Percentiles rank a stretch among this genome's conserved stretches.
phyloP scores from a whole-genome alignment of 2,797 vertebrate species.

The Ibycter americanus region DNA sequence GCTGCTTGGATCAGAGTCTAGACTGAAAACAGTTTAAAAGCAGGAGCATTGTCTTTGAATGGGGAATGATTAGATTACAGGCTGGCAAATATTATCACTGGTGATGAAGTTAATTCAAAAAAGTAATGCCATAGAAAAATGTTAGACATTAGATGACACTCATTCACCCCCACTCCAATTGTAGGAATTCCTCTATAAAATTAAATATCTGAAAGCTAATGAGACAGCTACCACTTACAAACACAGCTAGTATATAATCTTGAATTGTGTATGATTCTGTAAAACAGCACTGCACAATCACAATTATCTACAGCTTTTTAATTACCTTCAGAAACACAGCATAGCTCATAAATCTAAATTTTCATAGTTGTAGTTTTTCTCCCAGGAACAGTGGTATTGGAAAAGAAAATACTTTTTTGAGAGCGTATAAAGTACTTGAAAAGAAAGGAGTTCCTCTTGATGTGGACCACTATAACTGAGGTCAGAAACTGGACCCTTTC shows the following conservation, averaged over 20 bases:
- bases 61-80: not conserved
- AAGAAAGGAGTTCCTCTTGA: constrained; percentile 14
- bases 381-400: not conserved
- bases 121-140: not conserved
- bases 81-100: not conserved
- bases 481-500: constrained; percentile 25
- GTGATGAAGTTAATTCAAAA: not conserved
- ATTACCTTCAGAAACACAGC: constrained; percentile 5
- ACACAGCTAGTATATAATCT: constrained; percentile 5
- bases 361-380: constrained; percentile 1
- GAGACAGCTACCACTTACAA: constrained; percentile 41
- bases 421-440: not conserved
- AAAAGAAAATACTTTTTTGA: constrained; percentile 28
- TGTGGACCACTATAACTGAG: not conserved
- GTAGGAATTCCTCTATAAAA: constrained; percentile 56
- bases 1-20: not conserved
- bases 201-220: constrained; percentile 54
- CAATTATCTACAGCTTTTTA: constrained; percentile 24
- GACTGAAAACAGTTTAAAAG: not conserved
- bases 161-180: not conserved
- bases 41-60: not conserved
- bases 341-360: constrained; percentile 34
- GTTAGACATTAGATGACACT: not conserved
- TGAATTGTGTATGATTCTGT: not conserved
- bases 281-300: not conserved